phyloP scores from a whole-genome alignment of 2,113 vertebrate species.

The Elgaria multicarinata region DNA sequence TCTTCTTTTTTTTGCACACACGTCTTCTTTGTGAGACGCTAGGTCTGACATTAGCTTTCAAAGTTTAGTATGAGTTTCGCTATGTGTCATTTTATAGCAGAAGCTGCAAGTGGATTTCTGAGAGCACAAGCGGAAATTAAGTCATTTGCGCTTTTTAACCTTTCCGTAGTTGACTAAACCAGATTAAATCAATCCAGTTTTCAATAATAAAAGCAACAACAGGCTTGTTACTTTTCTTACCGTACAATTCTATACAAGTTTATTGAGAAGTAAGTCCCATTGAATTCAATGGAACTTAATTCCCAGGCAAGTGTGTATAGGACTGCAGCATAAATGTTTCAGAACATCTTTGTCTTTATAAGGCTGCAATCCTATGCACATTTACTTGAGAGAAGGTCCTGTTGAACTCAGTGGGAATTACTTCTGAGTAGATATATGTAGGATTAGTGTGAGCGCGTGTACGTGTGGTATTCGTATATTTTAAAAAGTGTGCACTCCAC shows the following conservation, averaged over 20 bases:
- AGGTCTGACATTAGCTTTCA: not conserved
- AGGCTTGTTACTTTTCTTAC: not conserved
- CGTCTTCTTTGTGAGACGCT: slow-evolving; percentile 1
- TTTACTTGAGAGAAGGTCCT: not conserved
- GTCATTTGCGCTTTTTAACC: not conserved
- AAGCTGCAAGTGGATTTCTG: not conserved
- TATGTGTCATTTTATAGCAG: not conserved
- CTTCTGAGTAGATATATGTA: not conserved
- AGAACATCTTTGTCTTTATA: not conserved
- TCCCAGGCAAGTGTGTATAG: no score
- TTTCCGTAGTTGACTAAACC: not conserved
- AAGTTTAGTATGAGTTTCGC: not conserved
- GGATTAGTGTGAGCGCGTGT: not conserved
- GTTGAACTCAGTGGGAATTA: not conserved
- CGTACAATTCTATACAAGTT: no score
- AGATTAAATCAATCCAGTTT: not conserved
- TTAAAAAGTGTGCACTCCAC: not conserved
- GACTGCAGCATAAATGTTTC: not conserved
- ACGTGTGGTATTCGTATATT: not conserved
- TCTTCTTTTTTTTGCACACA: not conserved
- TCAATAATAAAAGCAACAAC: not conserved
- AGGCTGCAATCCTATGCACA: not conserved
- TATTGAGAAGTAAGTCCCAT: not conserved
- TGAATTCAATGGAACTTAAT: not conserved
- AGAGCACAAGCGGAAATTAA: not conserved